Base-by-base conservation (phyloP, 2,113 vertebrate genomes). In the Rhinichthys klamathensis region DNA sequence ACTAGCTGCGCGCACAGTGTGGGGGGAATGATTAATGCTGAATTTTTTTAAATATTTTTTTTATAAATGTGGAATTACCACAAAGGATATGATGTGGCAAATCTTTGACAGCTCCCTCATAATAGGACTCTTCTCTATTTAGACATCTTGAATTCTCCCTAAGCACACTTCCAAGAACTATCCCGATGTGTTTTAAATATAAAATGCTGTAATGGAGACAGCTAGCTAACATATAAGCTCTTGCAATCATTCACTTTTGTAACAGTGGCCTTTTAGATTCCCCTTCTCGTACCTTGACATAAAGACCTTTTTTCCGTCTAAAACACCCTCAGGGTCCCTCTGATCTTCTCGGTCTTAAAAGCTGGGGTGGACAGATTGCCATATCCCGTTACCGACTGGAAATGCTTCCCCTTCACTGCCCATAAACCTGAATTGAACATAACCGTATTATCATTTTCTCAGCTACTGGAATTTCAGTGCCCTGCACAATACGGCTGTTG, bases 11-110 rank as follows among this genome's bases (percentile, higher is more conserved):
- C 32, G 60, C 82, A 65, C 67, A 80, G 69, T 76, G 76, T 10
- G 65, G 67, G 73, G 82, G 54, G 58, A 65, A 58, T 87, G 83
- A 89, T 85, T 85, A 27, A 89, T 84, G 85, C 78, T 87, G 79
- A 82, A 77, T 56, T 86, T 35, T 80, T 84, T 87, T 82, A 2
- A 2, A 13, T 46, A 0, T 15, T 49, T 49, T 56, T 54, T 56
- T 23, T 56, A 72, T 88, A 77, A 86, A 84, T 86, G 85, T 89
- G 88, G 78, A 89, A 79, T 65, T 85, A 86, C 81, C 61, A 65
- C 76, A 81, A 32, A 87, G 85, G 83, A 87, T 73, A 85, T 83
- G 85, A 87, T 84, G 85, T 89, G 85, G 85, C 83, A 87, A 83
- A 78, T 84, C 23, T 73, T 82, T 46, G 41, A 82, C 38, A 74